Evolutionary conservation across 1,140 invertebrate genomes (phyloP).

Genomic region (Stegodyphus mimosarum): DNA sequence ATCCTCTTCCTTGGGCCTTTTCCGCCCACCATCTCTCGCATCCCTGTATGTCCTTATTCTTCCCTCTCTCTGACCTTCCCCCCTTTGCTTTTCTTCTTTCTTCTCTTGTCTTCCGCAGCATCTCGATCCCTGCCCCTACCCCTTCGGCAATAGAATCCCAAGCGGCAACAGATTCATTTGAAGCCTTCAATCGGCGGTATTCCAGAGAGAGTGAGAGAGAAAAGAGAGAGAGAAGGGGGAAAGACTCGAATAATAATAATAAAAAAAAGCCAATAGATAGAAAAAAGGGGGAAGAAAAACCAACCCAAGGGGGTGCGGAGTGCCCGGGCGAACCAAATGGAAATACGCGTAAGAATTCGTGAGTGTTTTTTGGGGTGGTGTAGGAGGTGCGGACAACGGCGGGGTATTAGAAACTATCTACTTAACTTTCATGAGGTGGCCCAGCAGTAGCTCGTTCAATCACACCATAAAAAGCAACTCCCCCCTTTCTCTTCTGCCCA

Average conservation of each 20-base stretch:
- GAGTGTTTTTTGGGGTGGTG: conserved; percentile 31
- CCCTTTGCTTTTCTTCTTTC: background rate
- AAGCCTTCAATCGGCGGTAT: conserved; percentile 45
- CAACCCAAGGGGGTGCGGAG: conserved; percentile 3
- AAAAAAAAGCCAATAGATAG: background rate
- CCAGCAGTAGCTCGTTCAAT: conserved; percentile 45
- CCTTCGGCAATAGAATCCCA: conserved; percentile 37
- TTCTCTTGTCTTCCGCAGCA: conserved; percentile 6
- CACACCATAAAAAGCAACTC: conserved; percentile 44
- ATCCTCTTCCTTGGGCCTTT: background rate
- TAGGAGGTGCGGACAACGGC: conserved; percentile 24
- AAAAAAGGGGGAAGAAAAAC: conserved; percentile 1
- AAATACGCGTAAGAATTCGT: conserved; percentile 48
- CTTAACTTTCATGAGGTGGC: conserved; percentile 61
- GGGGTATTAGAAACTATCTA: conserved; percentile 61
- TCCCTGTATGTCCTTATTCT: conserved; percentile 15
- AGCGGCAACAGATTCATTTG: conserved; percentile 61
- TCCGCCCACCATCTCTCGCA: background rate
- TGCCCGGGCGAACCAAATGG: conserved; percentile 23
- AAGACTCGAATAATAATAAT: background rate
- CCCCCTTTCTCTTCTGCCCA: background rate
- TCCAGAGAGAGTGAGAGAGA: background rate
- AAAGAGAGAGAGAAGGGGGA: background rate
- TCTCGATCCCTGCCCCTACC: background rate
- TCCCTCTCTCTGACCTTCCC: conserved; percentile 1